Percentiles rank a stretch among this genome's conserved stretches.
phyloP scores from a whole-genome alignment of 2,888 invertebrate genomes.

The Cataglyphis albicans region DNA sequence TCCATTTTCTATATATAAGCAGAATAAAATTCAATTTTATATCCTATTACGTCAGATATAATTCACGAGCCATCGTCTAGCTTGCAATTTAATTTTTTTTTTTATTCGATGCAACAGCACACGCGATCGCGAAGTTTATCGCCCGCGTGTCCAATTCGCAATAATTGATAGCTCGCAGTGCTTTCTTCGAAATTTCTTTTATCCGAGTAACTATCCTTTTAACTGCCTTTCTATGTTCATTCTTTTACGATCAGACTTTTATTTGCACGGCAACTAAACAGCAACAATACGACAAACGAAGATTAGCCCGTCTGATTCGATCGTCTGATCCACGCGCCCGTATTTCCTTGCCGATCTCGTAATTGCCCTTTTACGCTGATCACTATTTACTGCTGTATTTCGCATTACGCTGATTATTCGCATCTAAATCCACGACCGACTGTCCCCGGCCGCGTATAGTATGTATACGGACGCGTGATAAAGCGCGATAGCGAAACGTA shows the following conservation, averaged over 20 bases:
- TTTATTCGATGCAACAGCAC: neutral
- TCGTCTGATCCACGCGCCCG: conserved; percentile 19
- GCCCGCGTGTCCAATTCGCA: conserved; percentile 14
- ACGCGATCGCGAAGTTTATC: conserved; percentile 26
- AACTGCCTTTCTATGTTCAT: conserved; percentile 3
- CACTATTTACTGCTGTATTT: conserved; percentile 74
- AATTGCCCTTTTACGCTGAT: conserved; percentile 75
- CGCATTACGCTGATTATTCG: conserved; percentile 75
- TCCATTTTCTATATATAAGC: neutral
- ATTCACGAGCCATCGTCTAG: neutral
- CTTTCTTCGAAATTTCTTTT: conserved; percentile 15
- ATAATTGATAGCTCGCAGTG: conserved; percentile 33
- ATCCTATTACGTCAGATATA: neutral
- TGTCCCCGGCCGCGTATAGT: conserved; percentile 2
- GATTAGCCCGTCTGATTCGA: conserved; percentile 17
- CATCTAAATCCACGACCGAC: conserved; percentile 35
- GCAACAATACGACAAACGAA: conserved; percentile 19
- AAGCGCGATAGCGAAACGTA: conserved; percentile 50
- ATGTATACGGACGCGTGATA: conserved; percentile 50
- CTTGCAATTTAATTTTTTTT: neutral
- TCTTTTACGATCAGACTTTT: conserved; percentile 35
- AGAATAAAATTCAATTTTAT: neutral
- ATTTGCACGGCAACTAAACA: conserved; percentile 37
- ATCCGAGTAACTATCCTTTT: conserved; percentile 15
- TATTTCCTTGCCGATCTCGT: conserved; percentile 33